Evolutionary conservation across 1,140 invertebrate genomes (phyloP), one percentile per base, ranked within the genome.

Genomic region (Charaxes varanes): DNA sequence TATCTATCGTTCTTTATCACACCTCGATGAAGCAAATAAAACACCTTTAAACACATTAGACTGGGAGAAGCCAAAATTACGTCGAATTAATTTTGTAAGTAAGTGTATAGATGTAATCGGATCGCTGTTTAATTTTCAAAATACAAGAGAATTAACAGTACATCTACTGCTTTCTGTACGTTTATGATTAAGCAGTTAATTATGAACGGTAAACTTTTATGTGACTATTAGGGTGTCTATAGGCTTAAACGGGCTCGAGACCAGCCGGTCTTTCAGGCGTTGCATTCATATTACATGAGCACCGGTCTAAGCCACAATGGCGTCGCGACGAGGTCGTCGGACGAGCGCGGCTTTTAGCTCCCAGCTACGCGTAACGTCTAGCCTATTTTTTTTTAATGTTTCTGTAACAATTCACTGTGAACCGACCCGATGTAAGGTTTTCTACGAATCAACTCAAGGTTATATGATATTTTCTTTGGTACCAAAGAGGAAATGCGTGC

Each of bases 251-350:
- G 33, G 45, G 58, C 43, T 46, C 44, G 50, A 50, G 54, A 56
- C 53, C 53, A 53, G 52, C 42, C 52, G 53, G 65, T 73, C 71
- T 78, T 80, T 73, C 68, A 78, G 67, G 53, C 55, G 27, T 36
- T 60, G 61, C 65, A 62, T 81, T 67, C 62, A 81, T 81, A 81
- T 78, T 80, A 72, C 65, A 80, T 81, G 69, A 78, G 76, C 58
- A 57, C 52, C 54, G 60, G 63, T 58, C 64, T 58, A 44, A 53
- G 54, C 48, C 57, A 81, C 76, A 78, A 81, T 78, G 69, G 62
- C 63, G 73, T 50, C 65, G 69, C 63, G 67, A 67, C 67, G 72
- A 76, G 73, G 60, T 72, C 67, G 68, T 69, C 63, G 64, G 64
- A 66, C 76, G 59, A 51, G 56, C 51, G 49, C 46, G 41, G 55